Conservation (phyloP, 2,888 invertebrate genomes). For the Odontocolon sp. region DNA sequence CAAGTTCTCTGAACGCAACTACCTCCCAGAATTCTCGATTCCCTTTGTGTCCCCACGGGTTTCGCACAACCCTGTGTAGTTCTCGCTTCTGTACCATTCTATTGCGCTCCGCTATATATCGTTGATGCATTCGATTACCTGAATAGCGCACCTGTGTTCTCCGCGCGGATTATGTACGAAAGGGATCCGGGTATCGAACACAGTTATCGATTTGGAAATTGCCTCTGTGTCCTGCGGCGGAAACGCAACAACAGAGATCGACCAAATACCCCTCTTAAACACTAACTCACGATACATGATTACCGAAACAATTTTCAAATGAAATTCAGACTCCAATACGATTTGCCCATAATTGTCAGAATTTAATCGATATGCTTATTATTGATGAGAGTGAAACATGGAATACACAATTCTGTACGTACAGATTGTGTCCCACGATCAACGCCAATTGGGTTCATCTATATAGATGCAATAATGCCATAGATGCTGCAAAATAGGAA, state of each 20-base stretch:
- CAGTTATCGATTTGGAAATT: constrained; percentile 53
- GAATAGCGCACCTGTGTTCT: constrained; percentile 49
- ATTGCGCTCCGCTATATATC: constrained; percentile 29
- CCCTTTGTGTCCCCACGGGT: constrained; percentile 43
- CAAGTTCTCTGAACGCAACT: constrained; percentile 18
- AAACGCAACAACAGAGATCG: neutral
- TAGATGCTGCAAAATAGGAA: too few relatives aligned
- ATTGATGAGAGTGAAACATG: neutral
- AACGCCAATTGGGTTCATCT: too few relatives aligned
- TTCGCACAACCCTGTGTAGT: constrained; percentile 17
- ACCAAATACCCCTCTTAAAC: neutral
- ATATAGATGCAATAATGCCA: too few relatives aligned
- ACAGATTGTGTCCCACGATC: too few relatives aligned
- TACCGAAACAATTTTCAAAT: constrained; percentile 30
- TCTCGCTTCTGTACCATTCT: constrained; percentile 20
- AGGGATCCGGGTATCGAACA: constrained; percentile 46
- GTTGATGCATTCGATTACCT: constrained; percentile 51
- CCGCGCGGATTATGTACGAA: constrained; percentile 29
- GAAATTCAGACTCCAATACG: constrained; percentile 10
- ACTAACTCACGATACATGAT: neutral
- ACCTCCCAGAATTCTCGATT: constrained; percentile 49
- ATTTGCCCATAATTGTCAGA: neutral
- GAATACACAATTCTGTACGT: too few relatives aligned
- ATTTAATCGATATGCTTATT: neutral
- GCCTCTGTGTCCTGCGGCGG: constrained; percentile 2